A percentile compares a stretch with the other conserved stretches of the same genome.
These are phyloP conservation scores for Danionella cerebrum DNA, from an alignment of 2,113 vertebrate genomes.

Conservation along the genomic window DNA sequence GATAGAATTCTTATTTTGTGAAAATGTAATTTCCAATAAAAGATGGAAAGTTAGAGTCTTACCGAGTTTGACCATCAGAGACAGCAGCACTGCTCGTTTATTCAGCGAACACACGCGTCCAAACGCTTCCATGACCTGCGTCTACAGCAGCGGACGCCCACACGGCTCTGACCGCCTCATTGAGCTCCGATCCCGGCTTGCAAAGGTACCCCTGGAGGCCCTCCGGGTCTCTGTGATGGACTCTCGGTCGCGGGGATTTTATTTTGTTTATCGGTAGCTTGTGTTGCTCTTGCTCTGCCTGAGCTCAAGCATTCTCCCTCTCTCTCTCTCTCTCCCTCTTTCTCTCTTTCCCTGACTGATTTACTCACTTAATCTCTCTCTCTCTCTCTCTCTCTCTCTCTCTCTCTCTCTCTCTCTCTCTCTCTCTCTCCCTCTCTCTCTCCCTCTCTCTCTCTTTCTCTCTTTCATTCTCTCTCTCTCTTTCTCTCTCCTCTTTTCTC, in stretches of 20 bases:
- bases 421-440: background rate
- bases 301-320: background rate
- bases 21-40: too few relatives aligned
- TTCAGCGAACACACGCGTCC: constrained; percentile 46
- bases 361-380: background rate
- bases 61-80: constrained; percentile 66
- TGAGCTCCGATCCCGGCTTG: background rate
- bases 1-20: too few relatives aligned
- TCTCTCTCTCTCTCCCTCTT: background rate
- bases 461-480: background rate
- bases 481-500: background rate
- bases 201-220: too few relatives aligned
- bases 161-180: constrained; percentile 35
- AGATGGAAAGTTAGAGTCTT: constrained; percentile 17
- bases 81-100: constrained; percentile 51
- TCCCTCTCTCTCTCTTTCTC: background rate
- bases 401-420: background rate
- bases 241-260: background rate
- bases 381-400: background rate
- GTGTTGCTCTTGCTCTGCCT: background rate
- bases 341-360: constrained; percentile 6
- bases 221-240: constrained; percentile 38
- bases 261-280: background rate
- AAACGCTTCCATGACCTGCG: constrained; percentile 56
- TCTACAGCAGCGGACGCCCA: constrained; percentile 1